These are phyloP conservation scores for Xiphorhynchus erythropygius DNA, from an alignment of 2,797 vertebrate genomes.

Conservation along the genomic window DNA sequence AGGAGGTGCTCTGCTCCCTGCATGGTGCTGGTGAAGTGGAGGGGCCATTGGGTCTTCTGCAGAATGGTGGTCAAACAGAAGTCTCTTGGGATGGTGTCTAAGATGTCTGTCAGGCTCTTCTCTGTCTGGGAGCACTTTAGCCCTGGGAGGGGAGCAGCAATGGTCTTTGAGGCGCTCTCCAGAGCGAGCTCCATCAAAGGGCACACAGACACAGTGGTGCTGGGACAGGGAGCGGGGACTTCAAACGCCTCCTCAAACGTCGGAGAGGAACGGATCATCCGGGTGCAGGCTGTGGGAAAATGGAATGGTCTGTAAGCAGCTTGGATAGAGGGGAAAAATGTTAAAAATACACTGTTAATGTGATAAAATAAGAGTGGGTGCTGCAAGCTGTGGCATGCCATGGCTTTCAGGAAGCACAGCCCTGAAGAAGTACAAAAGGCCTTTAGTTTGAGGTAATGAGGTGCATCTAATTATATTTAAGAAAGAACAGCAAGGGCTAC, in stretches of 20 bases:
- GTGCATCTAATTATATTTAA: constrained; percentile 81
- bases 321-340: constrained; percentile 24
- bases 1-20: not conserved
- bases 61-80: not conserved
- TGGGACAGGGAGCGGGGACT: not conserved
- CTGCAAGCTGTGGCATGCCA: constrained; percentile 21
- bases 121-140: constrained; percentile 37
- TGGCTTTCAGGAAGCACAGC: constrained; percentile 70
- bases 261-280: not conserved
- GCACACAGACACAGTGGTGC: not conserved
- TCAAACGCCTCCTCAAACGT: not conserved
- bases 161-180: not conserved
- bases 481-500: constrained; percentile 75
- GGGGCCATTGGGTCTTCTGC: not conserved
- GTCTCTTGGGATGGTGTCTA: not conserved
- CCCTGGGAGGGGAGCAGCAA: constrained; percentile 7
- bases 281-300: constrained; percentile 30
- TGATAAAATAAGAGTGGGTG: constrained; percentile 41
- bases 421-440: constrained; percentile 76
- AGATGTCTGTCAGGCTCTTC: not conserved
- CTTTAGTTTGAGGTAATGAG: constrained; percentile 80
- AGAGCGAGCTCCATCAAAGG: not conserved
- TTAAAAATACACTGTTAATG: constrained; percentile 48
- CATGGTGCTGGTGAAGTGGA: not conserved
- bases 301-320: constrained; percentile 61